Evolutionary conservation across 2,888 invertebrate genomes (phyloP).

Genomic region (Octonoba sinensis): DNA sequence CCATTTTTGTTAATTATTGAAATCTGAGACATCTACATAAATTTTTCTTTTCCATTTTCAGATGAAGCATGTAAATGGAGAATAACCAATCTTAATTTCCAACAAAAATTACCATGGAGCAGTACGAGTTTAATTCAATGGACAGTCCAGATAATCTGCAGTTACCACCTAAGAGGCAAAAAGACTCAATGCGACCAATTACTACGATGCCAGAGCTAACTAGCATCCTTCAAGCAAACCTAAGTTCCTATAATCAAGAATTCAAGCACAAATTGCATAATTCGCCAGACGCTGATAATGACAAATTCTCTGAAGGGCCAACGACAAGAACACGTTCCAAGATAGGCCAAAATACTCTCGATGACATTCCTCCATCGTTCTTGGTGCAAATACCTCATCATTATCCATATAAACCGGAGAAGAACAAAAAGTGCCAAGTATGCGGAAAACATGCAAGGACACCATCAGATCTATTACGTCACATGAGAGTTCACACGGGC

Average conservation of each 20-base stretch:
- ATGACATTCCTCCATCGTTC: conserved; percentile 54
- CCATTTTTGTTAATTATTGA: no score
- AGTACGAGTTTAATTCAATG: conserved; percentile 50
- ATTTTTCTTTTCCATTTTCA: background rate
- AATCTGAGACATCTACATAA: no score
- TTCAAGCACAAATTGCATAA: conserved; percentile 21
- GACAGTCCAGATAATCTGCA: conserved; percentile 30
- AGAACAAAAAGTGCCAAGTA: conserved; percentile 57
- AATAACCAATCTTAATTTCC: background rate
- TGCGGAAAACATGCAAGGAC: conserved; percentile 59
- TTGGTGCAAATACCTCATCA: conserved; percentile 38
- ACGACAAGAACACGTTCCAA: conserved; percentile 42
- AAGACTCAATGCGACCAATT: conserved; percentile 20
- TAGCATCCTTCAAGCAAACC: conserved; percentile 27
- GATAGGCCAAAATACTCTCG: conserved; percentile 17
- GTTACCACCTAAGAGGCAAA: conserved; percentile 9
- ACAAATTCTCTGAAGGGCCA: conserved; percentile 6
- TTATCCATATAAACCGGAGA: conserved; percentile 39
- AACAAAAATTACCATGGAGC: conserved; percentile 42
- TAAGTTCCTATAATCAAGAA: conserved; percentile 56
- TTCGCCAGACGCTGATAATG: conserved; percentile 2
- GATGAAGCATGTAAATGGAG: background rate
- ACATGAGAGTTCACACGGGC: conserved; percentile 63
- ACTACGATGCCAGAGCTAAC: conserved; percentile 34
- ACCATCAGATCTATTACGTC: conserved; percentile 62